phyloP scores from a whole-genome alignment of 1,140 invertebrate genomes.

The Scylla paramamosain region DNA sequence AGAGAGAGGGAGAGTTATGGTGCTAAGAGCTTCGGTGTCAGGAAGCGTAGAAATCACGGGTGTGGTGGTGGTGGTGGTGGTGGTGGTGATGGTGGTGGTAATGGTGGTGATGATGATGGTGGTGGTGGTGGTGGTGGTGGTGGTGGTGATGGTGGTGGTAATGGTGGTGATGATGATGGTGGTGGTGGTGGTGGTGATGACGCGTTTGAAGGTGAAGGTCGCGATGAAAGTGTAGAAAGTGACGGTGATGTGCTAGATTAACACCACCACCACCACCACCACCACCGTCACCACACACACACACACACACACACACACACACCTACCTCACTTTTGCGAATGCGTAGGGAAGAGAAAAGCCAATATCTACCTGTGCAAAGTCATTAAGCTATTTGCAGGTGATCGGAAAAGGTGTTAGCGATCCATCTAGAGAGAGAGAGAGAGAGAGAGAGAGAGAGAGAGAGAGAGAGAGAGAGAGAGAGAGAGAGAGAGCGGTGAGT shows the following conservation, averaged over 20 bases:
- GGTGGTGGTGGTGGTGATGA: too few relatives aligned
- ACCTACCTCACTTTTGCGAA: too few relatives aligned
- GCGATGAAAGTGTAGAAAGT: neutral
- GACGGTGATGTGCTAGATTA: neutral
- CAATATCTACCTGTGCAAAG: neutral
- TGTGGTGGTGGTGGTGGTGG: too few relatives aligned
- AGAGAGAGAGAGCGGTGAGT: neutral
- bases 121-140: neutral
- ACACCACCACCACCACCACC: too few relatives aligned
- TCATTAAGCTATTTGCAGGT: neutral
- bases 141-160: too few relatives aligned
- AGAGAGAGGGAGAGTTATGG: constrained; percentile 18
- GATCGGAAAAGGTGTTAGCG: constrained; percentile 20
- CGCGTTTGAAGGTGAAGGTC: too few relatives aligned
- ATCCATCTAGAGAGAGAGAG: neutral
- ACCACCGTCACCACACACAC: neutral
- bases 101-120: neutral
- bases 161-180: too few relatives aligned
- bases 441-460: constrained; percentile 40
- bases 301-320: too few relatives aligned
- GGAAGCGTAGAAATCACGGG: too few relatives aligned
- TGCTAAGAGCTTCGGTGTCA: too few relatives aligned
- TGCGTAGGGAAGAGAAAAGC: neutral
- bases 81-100: neutral
- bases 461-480: neutral